Evolutionary conservation across 2,888 invertebrate genomes (phyloP).

Genomic region (Colletes collaris): DNA sequence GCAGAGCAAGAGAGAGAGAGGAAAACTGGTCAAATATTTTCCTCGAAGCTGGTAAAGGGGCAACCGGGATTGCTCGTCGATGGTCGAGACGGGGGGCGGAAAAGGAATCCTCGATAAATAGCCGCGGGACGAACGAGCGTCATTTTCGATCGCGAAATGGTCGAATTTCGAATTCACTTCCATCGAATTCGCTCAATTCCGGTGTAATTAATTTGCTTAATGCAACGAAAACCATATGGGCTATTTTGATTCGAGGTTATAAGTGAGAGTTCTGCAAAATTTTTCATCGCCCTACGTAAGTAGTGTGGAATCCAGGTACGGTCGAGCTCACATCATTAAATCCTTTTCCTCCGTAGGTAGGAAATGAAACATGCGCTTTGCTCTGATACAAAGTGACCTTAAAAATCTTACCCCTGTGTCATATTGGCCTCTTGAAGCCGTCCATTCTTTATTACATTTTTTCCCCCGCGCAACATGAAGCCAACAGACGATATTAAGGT

Average conservation of each 20-base stretch:
- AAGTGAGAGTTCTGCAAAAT: too few species aligned
- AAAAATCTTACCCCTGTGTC: not conserved
- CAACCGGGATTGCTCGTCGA: slow-evolving; percentile 43
- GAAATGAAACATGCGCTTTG: too few species aligned
- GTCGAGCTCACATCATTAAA: too few species aligned
- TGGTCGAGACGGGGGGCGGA: slow-evolving; percentile 11
- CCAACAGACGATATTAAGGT: slow-evolving; percentile 16
- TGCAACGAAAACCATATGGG: too few species aligned
- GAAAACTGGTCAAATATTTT: slow-evolving; percentile 57
- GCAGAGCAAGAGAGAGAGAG: slow-evolving; percentile 7
- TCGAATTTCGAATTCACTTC: not conserved
- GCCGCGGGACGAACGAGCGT: not conserved
- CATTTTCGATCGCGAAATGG: not conserved
- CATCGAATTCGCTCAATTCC: too few species aligned
- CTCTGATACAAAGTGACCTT: not conserved
- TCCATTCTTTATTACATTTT: slow-evolving; percentile 8
- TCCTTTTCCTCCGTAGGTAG: too few species aligned
- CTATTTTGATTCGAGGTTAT: too few species aligned
- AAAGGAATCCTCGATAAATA: slow-evolving; percentile 31
- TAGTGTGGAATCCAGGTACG: too few species aligned
- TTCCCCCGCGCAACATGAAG: not conserved
- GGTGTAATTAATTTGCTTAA: too few species aligned
- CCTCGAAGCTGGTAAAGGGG: slow-evolving; percentile 28
- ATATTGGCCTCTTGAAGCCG: not conserved
- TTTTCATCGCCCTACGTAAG: too few species aligned